Conservation (phyloP, 2,888 invertebrate species). For the Philhelius pedissequus region DNA sequence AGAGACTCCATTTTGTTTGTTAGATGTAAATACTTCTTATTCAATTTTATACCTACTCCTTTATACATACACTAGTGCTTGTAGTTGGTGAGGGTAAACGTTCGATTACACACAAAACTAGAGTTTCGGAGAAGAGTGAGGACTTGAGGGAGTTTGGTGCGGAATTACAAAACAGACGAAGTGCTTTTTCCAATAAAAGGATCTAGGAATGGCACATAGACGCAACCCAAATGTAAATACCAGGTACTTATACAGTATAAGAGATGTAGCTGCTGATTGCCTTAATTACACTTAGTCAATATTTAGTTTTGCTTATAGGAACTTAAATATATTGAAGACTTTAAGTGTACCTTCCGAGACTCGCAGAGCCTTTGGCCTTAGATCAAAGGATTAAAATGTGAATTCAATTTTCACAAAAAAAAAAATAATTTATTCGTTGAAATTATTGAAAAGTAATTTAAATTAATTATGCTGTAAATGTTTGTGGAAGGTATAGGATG, state of each 20-base stretch:
- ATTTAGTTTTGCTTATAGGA: not conserved
- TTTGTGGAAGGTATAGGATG: no score
- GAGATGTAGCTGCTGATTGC: not conserved
- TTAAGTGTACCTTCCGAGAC: not conserved
- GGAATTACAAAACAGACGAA: not conserved
- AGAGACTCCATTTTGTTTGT: constrained; percentile 12
- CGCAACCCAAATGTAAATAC: not conserved
- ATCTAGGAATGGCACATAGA: not conserved
- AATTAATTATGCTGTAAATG: no score
- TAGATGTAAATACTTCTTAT: not conserved
- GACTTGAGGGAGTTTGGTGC: not conserved
- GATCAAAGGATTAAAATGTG: no score
- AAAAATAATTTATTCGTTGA: no score
- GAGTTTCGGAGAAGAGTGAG: not conserved
- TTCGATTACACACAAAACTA: constrained; percentile 18
- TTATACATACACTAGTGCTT: not conserved
- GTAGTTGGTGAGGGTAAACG: not conserved
- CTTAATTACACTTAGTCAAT: not conserved
- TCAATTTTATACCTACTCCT: not conserved
- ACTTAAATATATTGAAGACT: not conserved
- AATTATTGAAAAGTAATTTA: no score
- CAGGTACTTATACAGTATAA: not conserved
- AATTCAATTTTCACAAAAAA: no score
- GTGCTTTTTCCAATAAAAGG: not conserved
- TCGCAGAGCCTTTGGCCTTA: not conserved